Evolutionary conservation across 1,140 invertebrate genomes (phyloP), one percentile per base, ranked within the genome.

Genomic region (Cecropterus lyciades): DNA sequence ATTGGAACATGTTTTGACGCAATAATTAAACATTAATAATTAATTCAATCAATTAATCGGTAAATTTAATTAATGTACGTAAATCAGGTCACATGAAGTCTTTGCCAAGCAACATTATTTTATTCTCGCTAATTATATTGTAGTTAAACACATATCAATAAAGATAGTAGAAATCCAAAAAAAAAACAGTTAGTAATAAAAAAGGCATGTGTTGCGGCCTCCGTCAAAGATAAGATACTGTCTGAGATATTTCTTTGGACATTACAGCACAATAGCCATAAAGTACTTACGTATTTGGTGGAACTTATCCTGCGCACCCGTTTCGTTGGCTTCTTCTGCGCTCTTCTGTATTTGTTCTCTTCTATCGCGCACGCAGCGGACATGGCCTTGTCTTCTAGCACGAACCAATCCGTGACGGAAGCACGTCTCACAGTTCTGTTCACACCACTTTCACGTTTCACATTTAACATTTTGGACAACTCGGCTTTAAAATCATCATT

Each of bases 271-370:
- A 48, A 20, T 49, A 49, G 20, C 9, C 6, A 52, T 55, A 66
- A 67, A 68, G n/a, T 30, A 91, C 89, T 91, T 66, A 92, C 89
- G 69, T 89, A 92, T 90, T 92, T 92, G 0, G 89, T 92, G 4
- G 89, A 92, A 71, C 89, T 92, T 16, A 89, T 89, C 59, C 89
- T 80, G 10, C 89, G 67, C 1, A 92, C 87, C 1, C 83, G 53
- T 40, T 88, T 80, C 30, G 75, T 66, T 0, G 82, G 81, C 45
- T 91, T 92, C 73, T 87, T 89, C 75, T 85, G 79, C 0, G 85
- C 83, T 52, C 89, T 65, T 46, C 70, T 78, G 56, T 92, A 92
- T 52, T 82, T 85, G 46, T 88, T 84, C 20, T 63, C 65, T 8
- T 85, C 85, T 30, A 53, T 45, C 49, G 13, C 11, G 17, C 49